Evolutionary conservation across 2,113 vertebrate species (phyloP).

Genomic region (Rhinoptilus africanus): DNA sequence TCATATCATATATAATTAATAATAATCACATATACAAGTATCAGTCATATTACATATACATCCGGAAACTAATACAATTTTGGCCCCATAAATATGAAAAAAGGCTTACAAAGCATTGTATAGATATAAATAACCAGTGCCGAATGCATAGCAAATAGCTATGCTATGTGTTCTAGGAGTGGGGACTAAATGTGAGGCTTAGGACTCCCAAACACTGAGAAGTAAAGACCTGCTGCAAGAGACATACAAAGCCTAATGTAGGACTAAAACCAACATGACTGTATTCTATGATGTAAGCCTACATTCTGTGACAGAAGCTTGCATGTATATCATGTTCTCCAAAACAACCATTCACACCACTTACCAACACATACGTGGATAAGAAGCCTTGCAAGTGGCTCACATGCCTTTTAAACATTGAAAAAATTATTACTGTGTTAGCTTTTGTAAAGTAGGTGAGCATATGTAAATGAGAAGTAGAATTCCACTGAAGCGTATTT

Average conservation of each 20-base stretch:
- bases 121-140: neutral
- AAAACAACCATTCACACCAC: neutral
- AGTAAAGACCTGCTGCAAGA: neutral
- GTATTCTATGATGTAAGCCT: neutral
- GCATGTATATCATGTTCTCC: neutral
- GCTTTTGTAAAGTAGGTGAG: neutral
- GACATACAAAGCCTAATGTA: neutral
- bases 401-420: neutral
- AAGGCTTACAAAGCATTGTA: neutral
- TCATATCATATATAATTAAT: neutral
- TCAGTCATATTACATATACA: neutral
- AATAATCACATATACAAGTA: accelerated
- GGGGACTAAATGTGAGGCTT: accelerated
- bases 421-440: neutral
- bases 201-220: neutral
- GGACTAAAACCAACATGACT: neutral
- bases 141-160: accelerated
- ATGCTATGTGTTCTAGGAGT: accelerated
- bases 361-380: neutral
- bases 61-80: neutral
- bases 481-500: neutral
- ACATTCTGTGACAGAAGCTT: neutral
- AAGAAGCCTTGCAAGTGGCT: neutral
- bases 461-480: neutral
- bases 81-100: neutral